Evolutionary conservation across 2,797 vertebrate species (phyloP), one percentile per base, ranked within the genome.

Genomic region (Hydrocynus forskahlii): DNA sequence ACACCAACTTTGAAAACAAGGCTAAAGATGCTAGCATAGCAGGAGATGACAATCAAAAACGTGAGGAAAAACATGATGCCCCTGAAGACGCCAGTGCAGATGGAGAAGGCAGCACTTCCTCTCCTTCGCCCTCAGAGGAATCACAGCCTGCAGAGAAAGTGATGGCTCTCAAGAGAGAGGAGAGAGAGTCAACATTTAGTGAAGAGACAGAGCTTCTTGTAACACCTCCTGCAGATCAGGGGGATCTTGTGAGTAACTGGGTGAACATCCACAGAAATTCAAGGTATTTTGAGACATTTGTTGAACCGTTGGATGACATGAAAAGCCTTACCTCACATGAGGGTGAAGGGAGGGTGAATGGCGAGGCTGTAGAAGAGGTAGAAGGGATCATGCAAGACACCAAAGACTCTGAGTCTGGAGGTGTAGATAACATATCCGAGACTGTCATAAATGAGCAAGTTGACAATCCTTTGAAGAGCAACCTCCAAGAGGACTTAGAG

Each of bases 211-310:
- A 87, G 25, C 74, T 81, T 57, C 38, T 87, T 8, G 16, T 43
- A 0, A 23, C 71, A 45, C 88, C 79, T 60, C 86, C 88, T 38
- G 16, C 82, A 62, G 87, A 90, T 87, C 92, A 79, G 48, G 81
- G 84, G 0, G 92, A 94, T 77, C 83, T 95, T 2, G 94, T 95
- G 48, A 90, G 88, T 7, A 94, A 90, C 89, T 95, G 93, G 93
- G 88, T 95, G 2, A 92, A 86, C 64, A 66, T 87, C 78, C 94
- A 95, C 84, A 92, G 93, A 78, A 78, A 85, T 0, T 91, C 93
- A 16, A 93, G 86, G 78, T 93, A 80, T 68, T 95, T 95, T 38
- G 90, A 95, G 89, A 95, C 86, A 0, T 95, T 92, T 77, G 88
- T 93, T 0, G 94, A 94, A 76, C 93, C 94, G 7, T 79, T 93